Conservation (phyloP, 2,113 vertebrate species). For the Tricholaema leucomelas region DNA sequence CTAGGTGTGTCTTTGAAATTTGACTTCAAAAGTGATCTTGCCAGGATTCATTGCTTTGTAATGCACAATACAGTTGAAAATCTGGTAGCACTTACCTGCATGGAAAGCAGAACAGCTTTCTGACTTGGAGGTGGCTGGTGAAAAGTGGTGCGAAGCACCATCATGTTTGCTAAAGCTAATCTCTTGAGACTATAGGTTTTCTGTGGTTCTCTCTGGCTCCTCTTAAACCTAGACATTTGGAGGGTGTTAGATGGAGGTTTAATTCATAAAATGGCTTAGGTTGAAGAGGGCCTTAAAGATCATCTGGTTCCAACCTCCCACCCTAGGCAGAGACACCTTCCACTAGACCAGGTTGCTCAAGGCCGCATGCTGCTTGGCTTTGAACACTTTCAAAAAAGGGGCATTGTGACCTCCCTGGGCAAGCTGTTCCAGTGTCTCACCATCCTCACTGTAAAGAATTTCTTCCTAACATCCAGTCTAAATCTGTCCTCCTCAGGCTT, state of each 20-base stretch:
- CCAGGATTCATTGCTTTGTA: neutral
- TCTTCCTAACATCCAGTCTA: no score
- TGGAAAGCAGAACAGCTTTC: neutral
- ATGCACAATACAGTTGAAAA: neutral
- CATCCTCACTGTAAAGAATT: no score
- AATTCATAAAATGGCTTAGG: neutral
- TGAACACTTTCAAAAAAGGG: no score
- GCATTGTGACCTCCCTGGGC: no score
- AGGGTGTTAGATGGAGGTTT: neutral
- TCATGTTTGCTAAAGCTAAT: neutral
- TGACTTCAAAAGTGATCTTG: neutral
- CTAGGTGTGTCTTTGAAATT: neutral
- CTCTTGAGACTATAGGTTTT: neutral
- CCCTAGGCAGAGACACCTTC: no score
- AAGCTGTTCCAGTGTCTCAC: no score
- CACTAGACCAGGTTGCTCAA: no score
- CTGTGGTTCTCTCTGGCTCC: neutral
- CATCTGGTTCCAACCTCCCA: no score
- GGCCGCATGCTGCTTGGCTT: no score
- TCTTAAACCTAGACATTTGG: neutral
- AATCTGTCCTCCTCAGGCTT: no score
- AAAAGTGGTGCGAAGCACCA: neutral
- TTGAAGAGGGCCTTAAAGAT: no score
- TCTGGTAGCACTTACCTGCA: neutral
- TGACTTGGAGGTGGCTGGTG: neutral